These are phyloP conservation scores for Rallus crepitans DNA, from an alignment of 2,797 vertebrate species.

Conservation along the genomic window DNA sequence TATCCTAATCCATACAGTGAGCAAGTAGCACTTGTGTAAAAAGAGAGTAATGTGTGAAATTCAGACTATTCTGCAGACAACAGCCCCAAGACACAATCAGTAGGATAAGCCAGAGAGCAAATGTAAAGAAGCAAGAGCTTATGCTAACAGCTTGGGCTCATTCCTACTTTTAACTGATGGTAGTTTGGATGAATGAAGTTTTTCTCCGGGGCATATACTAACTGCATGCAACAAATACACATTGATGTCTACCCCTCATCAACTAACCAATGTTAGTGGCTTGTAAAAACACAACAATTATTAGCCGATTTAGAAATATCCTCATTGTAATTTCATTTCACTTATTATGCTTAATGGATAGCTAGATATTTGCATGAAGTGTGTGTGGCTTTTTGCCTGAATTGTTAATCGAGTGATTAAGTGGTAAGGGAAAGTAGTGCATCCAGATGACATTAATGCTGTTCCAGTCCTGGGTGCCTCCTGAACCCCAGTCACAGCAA, in stretches of 20 bases:
- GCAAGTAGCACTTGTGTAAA: not conserved
- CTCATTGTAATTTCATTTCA: slow-evolving; percentile 70
- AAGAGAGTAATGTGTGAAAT: not conserved
- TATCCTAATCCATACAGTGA: not conserved
- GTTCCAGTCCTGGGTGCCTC: slow-evolving; percentile 36
- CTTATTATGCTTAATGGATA: slow-evolving; percentile 65
- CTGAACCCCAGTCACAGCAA: slow-evolving; percentile 44
- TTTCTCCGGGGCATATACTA: slow-evolving; percentile 38
- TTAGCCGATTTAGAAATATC: slow-evolving; percentile 64
- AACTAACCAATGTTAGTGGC: slow-evolving; percentile 5
- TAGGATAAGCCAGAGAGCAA: not conserved
- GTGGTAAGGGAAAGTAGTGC: slow-evolving; percentile 42
- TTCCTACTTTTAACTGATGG: slow-evolving; percentile 4
- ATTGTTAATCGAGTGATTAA: slow-evolving; percentile 70
- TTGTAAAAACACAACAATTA: slow-evolving; percentile 71
- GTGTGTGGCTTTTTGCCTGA: slow-evolving; percentile 70
- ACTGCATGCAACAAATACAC: slow-evolving; percentile 23
- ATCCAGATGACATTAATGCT: slow-evolving; percentile 55
- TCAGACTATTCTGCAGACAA: not conserved
- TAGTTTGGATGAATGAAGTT: not conserved
- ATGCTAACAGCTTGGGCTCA: not conserved
- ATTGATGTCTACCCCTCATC: slow-evolving; percentile 26
- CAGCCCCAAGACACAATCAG: not conserved
- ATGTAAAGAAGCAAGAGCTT: not conserved
- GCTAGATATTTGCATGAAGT: slow-evolving; percentile 69